phyloP scores from a whole-genome alignment of 2,888 invertebrate species.

The Clivina fossor region DNA sequence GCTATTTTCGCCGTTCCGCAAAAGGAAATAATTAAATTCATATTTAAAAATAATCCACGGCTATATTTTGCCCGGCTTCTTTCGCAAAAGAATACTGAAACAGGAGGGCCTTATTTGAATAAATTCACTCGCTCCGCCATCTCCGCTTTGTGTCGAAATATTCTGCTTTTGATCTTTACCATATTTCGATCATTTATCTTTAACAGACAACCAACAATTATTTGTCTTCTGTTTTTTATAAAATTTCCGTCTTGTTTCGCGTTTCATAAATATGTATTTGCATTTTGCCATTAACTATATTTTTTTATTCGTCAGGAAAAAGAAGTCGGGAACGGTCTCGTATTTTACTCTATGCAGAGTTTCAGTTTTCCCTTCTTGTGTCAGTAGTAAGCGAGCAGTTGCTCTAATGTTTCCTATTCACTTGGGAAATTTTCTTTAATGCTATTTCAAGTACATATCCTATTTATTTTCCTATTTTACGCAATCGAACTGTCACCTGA shows the following conservation, averaged over 20 bases:
- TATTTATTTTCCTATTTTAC: too few species aligned
- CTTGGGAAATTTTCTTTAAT: too few species aligned
- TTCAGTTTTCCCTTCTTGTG: not conserved
- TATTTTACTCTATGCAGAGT: too few species aligned
- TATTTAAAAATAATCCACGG: slow-evolving; percentile 15
- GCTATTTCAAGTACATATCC: too few species aligned
- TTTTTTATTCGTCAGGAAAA: slow-evolving; percentile 1
- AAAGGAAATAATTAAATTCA: slow-evolving; percentile 24
- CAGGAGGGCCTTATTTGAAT: slow-evolving; percentile 16
- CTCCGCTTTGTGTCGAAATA: slow-evolving; percentile 2
- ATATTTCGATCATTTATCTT: slow-evolving; percentile 29
- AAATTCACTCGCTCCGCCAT: slow-evolving; percentile 1
- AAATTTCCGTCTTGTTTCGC: slow-evolving; percentile 15
- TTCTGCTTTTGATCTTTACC: slow-evolving; percentile 27
- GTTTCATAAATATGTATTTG: slow-evolving; percentile 29
- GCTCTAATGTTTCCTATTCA: too few species aligned
- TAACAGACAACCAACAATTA: slow-evolving; percentile 30
- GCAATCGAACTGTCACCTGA: too few species aligned
- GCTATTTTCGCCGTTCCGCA: too few species aligned
- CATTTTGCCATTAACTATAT: slow-evolving; percentile 6
- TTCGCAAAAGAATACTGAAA: too few species aligned
- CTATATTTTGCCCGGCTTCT: not conserved
- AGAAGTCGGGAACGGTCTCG: not conserved
- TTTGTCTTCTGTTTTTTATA: slow-evolving; percentile 21
- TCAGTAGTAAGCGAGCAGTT: too few species aligned